These are phyloP conservation scores for Aradophagus sp. DNA, from an alignment of 1,140 invertebrate genomes.

Conservation along the genomic window DNA sequence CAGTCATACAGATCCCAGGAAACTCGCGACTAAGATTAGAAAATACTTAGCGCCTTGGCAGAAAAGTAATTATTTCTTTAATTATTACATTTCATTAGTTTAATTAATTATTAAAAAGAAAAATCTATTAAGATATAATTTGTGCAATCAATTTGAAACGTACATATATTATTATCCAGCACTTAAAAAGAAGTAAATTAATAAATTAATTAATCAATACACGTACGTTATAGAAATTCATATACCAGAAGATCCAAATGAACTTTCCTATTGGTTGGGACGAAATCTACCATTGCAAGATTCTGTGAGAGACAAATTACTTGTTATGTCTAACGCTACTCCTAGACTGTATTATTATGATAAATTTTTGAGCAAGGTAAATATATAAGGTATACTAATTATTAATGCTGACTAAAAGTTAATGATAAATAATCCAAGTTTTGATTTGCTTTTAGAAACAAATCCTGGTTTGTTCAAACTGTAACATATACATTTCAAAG, in stretches of 20 bases:
- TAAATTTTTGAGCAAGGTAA: constrained; percentile 55
- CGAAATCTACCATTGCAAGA: constrained; percentile 45
- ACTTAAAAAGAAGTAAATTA: no score
- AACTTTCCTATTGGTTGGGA: constrained; percentile 49
- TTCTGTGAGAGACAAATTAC: constrained; percentile 30
- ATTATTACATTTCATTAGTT: constrained; percentile 1
- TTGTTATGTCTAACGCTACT: constrained; percentile 46
- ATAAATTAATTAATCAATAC: no score
- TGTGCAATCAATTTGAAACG: no score
- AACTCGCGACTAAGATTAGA: constrained; percentile 21
- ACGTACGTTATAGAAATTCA: constrained; percentile 17
- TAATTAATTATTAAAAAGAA: no score
- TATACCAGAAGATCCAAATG: constrained; percentile 52
- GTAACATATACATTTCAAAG: constrained; percentile 33
- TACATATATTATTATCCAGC: no score
- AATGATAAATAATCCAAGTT: no score
- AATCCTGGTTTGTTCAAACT: constrained; percentile 33
- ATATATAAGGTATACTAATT: no score
- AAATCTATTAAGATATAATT: no score
- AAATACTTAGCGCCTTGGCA: constrained; percentile 37
- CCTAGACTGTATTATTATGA: constrained; percentile 47
- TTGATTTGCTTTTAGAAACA: constrained; percentile 52
- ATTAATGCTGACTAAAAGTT: no score
- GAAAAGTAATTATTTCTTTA: constrained; percentile 17
- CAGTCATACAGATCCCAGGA: no score